Evolutionary conservation across 2,113 vertebrate genomes (phyloP), one percentile per base, ranked within the genome.

Genomic region (Piprites chloris): DNA sequence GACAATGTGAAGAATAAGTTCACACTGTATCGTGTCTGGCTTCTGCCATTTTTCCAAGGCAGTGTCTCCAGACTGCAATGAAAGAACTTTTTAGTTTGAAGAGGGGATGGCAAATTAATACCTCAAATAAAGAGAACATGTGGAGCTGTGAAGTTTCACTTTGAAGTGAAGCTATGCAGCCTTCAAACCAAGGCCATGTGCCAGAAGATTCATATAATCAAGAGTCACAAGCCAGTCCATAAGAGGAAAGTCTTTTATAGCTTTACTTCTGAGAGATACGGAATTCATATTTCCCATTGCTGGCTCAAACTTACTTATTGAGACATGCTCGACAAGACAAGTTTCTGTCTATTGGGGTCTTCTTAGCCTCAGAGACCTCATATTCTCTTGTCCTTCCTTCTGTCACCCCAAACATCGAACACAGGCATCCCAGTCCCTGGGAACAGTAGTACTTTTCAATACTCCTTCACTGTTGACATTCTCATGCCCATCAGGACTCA

Each of bases 161-260:
- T 92, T 75, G 86, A 95, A 90, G 75, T 92, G 53, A 93, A 96
- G 69, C 24, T 78, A 33, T 82, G 71, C 86, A 91, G 74, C 85
- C 66, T 92, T 89, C 80, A 91, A 82, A 81, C 87, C 71, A 87
- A 89, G 94, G 76, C 80, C 4, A 2, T 8, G 2, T 92, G 92
- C 88, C 90, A 95, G 62, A 61, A 92, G 41, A 73, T 90, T 92
- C 76, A 23, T 90, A 65, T 93, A 90, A 89, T 88, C 90, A 96
- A 92, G 59, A 92, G 72, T 44, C 85, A 80, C 59, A 85, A 93
- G 72, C 56, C 81, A 92, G 61, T 39, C 95, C 68, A 44, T 96
- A 92, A 95, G 90, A 96, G 79, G 93, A 93, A 79, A 93, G 32
- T 71, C 76, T 94, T 93, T 75, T 73, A 61, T 39, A 76, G 58